Evolutionary conservation across 2,888 invertebrate species (phyloP).

Genomic region (Subacronicta megacephala): DNA sequence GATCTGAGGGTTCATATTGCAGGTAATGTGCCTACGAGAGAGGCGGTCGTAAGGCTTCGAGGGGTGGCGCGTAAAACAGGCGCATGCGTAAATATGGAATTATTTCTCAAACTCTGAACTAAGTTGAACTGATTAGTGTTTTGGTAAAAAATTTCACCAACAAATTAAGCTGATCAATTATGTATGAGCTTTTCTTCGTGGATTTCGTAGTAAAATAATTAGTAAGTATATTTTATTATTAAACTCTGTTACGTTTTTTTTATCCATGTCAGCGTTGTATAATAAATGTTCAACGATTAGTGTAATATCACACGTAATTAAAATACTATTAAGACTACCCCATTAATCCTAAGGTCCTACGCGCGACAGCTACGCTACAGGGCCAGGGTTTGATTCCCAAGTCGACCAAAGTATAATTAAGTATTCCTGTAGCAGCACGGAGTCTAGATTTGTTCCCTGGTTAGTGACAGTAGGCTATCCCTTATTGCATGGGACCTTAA

Average conservation of each 20-base stretch:
- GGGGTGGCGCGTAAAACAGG: constrained; percentile 87
- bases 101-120: constrained; percentile 79
- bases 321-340: too few species aligned
- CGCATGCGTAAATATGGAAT: constrained; percentile 86
- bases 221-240: background rate
- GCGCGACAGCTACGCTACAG: too few species aligned
- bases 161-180: constrained; percentile 34
- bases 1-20: constrained; percentile 82
- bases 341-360: too few species aligned
- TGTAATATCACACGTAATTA: too few species aligned
- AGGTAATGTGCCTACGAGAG: constrained; percentile 71
- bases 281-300: too few species aligned
- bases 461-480: too few species aligned
- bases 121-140: constrained; percentile 61
- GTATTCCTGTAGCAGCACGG: too few species aligned
- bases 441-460: too few species aligned
- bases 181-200: constrained; percentile 18
- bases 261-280: background rate
- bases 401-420: too few species aligned
- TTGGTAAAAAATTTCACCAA: constrained; percentile 45
- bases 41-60: constrained; percentile 88
- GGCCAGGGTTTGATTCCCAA: too few species aligned
- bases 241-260: background rate
- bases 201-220: background rate
- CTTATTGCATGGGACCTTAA: too few species aligned